Base-by-base conservation (phyloP, 1,140 invertebrate genomes). In the Berghia stephanieae region DNA sequence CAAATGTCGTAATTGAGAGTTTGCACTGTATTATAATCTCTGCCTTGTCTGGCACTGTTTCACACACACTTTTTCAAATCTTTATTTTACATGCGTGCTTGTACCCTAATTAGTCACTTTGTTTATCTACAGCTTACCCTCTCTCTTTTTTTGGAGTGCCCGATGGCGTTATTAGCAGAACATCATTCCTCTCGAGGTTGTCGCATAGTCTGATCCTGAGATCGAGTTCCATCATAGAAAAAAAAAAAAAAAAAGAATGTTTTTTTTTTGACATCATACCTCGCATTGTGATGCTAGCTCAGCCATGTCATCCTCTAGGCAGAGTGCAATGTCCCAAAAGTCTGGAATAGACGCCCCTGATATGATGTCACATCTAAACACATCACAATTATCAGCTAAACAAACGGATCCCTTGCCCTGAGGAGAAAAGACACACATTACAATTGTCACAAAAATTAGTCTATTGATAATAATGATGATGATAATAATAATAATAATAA, bases 361-460 rank as follows among this genome's bases (percentile, higher is more conserved):
- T 2, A 87, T 63, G 21, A 98, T 94, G 86, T 97, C 95, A 90
- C 96, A 98, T 78, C 96, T 92, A 93, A 97, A 96, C 80, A 98
- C 95, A 90, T 98, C 96, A 91, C 96, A 98, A 87, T 95, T 97
- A 87, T 97, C 95, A 55, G 95, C 95, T 79, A 97, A 90, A 88
- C 96, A 98, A 81, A 97, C 93, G 67, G 95, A 93, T 86, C 96
- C 95, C 90, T 96, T 94, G 49, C 93, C 94, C 95, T 97, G 84
- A n/a, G n/a, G n/a, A 85, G 85, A 75, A 69, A 68, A 75, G 75
- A 57, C 67, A 69, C 1, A 21, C 5, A 13, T 31, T 16, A 36
- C 13, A 36, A 27, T 70, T 24, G 27, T 36, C 43, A 49, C 18
- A 77, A 24, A 68, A 18, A 34, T 70, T n/a, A 70, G 3, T 18